phyloP scores from a whole-genome alignment of 1,140 invertebrate genomes.

The Euwallacea similis region DNA sequence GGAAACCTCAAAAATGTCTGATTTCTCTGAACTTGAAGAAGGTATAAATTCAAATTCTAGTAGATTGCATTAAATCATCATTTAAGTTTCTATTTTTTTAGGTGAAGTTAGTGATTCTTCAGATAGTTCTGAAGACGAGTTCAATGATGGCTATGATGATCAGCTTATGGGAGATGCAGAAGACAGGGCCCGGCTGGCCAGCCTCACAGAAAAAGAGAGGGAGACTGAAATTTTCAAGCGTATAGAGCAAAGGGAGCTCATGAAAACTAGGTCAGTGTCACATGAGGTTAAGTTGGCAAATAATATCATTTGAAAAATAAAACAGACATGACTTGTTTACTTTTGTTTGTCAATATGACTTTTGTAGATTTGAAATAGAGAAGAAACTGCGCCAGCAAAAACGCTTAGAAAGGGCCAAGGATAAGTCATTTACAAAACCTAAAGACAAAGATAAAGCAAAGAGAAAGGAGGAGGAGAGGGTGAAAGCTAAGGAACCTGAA shows the following conservation, averaged over 20 bases:
- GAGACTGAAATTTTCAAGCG: conserved; percentile 97
- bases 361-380: conserved; percentile 90
- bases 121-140: conserved; percentile 63
- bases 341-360: conserved; percentile 13
- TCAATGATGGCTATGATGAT: conserved; percentile 82
- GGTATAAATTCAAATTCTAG: conserved; percentile 36
- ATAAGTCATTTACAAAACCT: conserved; percentile 56
- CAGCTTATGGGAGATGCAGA: conserved; percentile 97
- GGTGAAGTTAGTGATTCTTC: conserved; percentile 58
- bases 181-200: conserved; percentile 83
- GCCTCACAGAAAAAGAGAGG: conserved; percentile 95
- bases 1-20: conserved; percentile 40
- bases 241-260: conserved; percentile 88
- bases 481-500: conserved; percentile 31
- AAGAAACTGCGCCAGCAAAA: conserved; percentile 87
- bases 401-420: conserved; percentile 75
- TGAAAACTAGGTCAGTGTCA: conserved; percentile 75
- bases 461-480: conserved; percentile 45
- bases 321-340: conserved; percentile 21
- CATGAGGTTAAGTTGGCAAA: neutral
- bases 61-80: neutral
- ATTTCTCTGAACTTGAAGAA: conserved; percentile 55
- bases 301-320: neutral
- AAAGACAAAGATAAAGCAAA: conserved; percentile 63
- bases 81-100: conserved; percentile 5